Evolutionary conservation across 2,113 vertebrate species (phyloP).

Genomic region (Coregonus clupeaformis): DNA sequence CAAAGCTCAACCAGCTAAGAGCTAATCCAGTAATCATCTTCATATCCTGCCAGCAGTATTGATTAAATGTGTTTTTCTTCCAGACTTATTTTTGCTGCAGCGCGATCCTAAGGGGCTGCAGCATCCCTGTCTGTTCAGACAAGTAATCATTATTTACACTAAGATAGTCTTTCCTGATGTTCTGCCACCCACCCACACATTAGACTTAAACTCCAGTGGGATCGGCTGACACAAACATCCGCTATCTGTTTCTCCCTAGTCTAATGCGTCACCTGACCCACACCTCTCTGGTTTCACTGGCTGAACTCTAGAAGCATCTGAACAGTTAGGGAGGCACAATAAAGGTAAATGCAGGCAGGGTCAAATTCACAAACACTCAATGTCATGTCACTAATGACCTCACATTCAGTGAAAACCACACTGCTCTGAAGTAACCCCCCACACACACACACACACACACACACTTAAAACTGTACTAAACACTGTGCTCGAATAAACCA

Average conservation of each 20-base stretch:
- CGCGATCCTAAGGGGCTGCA: neutral
- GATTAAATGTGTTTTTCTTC: too few species aligned
- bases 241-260: constrained; percentile 14
- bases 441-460: neutral
- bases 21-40: neutral
- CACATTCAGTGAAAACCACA: constrained; percentile 20
- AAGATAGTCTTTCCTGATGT: constrained; percentile 15
- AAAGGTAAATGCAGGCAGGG: neutral
- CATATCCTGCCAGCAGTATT: neutral
- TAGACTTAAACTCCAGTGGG: constrained; percentile 10
- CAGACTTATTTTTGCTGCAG: neutral
- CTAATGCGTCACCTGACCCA: constrained; percentile 27
- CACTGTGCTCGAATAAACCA: neutral
- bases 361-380: constrained; percentile 1
- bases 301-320: constrained; percentile 8
- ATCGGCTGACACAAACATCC: constrained; percentile 33
- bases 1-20: neutral
- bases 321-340: constrained; percentile 4
- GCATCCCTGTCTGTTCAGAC: neutral
- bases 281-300: constrained; percentile 38
- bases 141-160: constrained; percentile 14
- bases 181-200: constrained; percentile 25
- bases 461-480: neutral
- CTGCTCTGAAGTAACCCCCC: neutral
- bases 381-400: constrained; percentile 2